Evolutionary conservation across 2,888 invertebrate species (phyloP).

Genomic region (Tetanocera ferruginea): DNA sequence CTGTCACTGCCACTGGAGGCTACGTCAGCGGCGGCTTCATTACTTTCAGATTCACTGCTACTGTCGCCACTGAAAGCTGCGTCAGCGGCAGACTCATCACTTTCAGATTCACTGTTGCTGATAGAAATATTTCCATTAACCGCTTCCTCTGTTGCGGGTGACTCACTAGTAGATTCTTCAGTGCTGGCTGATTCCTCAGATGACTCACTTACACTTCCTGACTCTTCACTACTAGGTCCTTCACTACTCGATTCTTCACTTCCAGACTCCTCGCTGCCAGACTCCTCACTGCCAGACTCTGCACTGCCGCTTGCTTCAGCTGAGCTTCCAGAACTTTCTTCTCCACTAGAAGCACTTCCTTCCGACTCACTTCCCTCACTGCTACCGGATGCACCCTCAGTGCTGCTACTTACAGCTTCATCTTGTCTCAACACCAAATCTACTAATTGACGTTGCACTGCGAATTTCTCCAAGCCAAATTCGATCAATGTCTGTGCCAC

Average conservation of each 20-base stretch:
- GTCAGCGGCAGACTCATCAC: background rate
- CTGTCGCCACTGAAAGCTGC: background rate
- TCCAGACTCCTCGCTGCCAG: background rate
- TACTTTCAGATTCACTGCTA: background rate
- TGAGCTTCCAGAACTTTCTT: background rate
- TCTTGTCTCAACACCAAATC: background rate
- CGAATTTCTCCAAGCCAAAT: constrained; percentile 1
- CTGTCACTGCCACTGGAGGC: too few relatives aligned
- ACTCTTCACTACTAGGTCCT: too few relatives aligned
- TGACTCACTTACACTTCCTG: too few relatives aligned
- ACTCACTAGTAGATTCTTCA: too few relatives aligned
- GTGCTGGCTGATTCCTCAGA: too few relatives aligned
- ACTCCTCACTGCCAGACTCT: background rate
- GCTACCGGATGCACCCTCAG: background rate
- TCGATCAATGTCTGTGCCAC: constrained; percentile 15
- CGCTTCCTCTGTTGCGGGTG: background rate
- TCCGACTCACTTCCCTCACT: background rate
- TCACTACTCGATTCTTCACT: background rate
- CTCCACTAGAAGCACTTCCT: background rate
- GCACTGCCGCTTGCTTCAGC: background rate
- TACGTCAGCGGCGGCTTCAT: too few relatives aligned
- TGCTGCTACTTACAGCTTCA: background rate
- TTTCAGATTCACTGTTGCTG: background rate
- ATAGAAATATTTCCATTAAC: background rate
- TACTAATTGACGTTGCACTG: background rate